These are phyloP conservation scores for Epinotia ramella DNA, from an alignment of 2,888 invertebrate species.

Conservation along the genomic window DNA sequence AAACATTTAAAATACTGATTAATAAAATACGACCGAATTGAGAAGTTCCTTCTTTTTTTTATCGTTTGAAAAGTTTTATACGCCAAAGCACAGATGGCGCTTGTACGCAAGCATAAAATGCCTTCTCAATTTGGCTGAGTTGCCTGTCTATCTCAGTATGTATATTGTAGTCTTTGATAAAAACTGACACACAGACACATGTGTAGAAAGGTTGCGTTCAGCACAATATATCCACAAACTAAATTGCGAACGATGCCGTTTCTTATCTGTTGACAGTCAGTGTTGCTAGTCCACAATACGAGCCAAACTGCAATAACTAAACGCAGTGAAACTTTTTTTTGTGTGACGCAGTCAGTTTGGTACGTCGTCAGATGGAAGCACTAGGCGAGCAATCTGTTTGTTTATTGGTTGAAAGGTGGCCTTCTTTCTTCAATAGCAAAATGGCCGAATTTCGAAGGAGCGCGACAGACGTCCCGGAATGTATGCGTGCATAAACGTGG, in stretches of 20 bases:
- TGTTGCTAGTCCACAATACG: background rate
- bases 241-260: background rate
- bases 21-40: too few relatives aligned
- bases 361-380: slow-evolving; percentile 45
- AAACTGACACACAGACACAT: background rate
- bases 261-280: background rate
- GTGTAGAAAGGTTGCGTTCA: slow-evolving; percentile 19
- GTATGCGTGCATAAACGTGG: slow-evolving; percentile 61
- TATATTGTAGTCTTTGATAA: too few relatives aligned
- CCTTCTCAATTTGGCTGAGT: too few relatives aligned
- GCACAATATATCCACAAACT: background rate
- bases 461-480: slow-evolving; percentile 76
- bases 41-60: too few relatives aligned
- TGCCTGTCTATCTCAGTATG: too few relatives aligned
- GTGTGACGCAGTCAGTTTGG: slow-evolving; percentile 36
- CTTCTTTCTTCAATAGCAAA: slow-evolving; percentile 69
- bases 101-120: too few relatives aligned
- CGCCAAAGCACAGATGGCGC: too few relatives aligned
- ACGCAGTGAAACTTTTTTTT: slow-evolving; percentile 35
- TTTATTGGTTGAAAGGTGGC: slow-evolving; percentile 57
- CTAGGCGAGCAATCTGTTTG: slow-evolving; percentile 44
- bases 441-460: slow-evolving; percentile 78
- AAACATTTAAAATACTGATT: too few relatives aligned
- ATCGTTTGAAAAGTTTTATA: too few relatives aligned
- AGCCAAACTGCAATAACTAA: slow-evolving; percentile 22